Percentiles rank a stretch among this genome's conserved stretches.
Evolutionary conservation across 2,113 vertebrate genomes (phyloP).

Genomic region (Phyllopteryx taeniolatus): DNA sequence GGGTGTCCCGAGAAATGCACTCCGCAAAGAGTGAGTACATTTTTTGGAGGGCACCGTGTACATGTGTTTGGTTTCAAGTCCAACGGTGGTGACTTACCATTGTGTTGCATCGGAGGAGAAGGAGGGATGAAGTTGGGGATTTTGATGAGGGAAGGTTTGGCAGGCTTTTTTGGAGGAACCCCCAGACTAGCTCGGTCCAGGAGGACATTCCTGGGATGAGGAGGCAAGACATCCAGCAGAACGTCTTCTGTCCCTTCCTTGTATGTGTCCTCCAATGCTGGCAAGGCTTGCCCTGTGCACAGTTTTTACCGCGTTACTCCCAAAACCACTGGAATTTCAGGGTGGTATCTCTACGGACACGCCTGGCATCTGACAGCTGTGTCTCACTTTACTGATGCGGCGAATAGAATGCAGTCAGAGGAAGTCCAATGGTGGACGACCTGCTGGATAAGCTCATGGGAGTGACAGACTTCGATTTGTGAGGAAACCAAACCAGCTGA

Average conservation of each 20-base stretch:
- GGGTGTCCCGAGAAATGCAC: too few relatives aligned
- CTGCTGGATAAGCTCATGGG: not conserved
- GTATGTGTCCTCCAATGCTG: constrained; percentile 25
- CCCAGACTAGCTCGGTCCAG: constrained; percentile 54
- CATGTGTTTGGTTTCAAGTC: not conserved
- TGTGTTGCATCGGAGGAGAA: constrained; percentile 9
- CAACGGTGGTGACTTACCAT: constrained; percentile 10
- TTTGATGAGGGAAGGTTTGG: constrained; percentile 52
- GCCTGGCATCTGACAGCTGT: not conserved
- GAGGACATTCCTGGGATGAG: constrained; percentile 63
- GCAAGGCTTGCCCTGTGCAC: constrained; percentile 43
- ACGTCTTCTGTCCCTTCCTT: constrained; percentile 22
- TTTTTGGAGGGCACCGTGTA: not conserved
- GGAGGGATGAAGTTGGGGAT: constrained; percentile 35
- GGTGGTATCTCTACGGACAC: not conserved
- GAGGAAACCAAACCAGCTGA: constrained; percentile 32
- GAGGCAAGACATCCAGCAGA: constrained; percentile 41
- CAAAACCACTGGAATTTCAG: not conserved
- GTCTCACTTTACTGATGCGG: not conserved
- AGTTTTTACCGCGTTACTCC: not conserved
- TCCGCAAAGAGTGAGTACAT: not conserved
- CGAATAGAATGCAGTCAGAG: not conserved
- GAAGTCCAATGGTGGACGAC: not conserved
- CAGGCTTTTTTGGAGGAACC: constrained; percentile 71
- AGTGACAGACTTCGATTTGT: constrained; percentile 12